Conservation (phyloP, 2,113 vertebrate genomes). For the Phasianus colchicus region DNA sequence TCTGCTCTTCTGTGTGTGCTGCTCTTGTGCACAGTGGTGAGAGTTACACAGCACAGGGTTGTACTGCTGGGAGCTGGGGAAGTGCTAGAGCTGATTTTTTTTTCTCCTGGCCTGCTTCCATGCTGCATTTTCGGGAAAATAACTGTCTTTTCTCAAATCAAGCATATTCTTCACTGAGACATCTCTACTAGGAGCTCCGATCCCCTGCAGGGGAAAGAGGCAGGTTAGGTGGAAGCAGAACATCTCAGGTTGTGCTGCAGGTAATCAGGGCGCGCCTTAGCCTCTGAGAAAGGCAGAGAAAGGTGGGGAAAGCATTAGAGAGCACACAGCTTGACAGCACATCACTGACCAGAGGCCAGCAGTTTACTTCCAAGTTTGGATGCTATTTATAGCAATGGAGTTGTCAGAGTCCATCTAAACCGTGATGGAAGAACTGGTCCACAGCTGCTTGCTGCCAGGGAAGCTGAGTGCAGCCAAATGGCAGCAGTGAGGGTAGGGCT, state of each 20-base stretch:
- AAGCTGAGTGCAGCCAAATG: accelerated
- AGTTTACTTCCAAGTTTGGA: not conserved
- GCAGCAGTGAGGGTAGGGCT: accelerated
- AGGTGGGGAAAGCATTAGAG: accelerated
- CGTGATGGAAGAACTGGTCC: not conserved
- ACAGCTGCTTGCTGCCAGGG: accelerated
- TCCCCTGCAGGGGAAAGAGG: accelerated
- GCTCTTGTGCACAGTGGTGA: accelerated
- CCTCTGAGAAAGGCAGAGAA: not conserved
- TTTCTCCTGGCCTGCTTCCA: not conserved
- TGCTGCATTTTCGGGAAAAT: accelerated
- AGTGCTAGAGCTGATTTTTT: not conserved
- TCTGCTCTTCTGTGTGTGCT: not conserved
- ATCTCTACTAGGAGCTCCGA: not conserved
- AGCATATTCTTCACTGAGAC: not conserved
- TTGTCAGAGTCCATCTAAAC: not conserved
- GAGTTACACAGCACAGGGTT: not conserved
- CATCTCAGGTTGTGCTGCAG: accelerated
- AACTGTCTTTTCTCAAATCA: not conserved
- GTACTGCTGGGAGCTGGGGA: not conserved
- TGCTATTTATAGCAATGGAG: accelerated
- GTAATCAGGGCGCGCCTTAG: accelerated
- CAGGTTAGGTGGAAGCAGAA: not conserved
- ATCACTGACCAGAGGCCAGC: not conserved
- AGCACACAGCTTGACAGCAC: not conserved